Evolutionary conservation across 2,888 invertebrate genomes (phyloP), one percentile per base, ranked within the genome.

Genomic region (Euplagia quadripunctaria): DNA sequence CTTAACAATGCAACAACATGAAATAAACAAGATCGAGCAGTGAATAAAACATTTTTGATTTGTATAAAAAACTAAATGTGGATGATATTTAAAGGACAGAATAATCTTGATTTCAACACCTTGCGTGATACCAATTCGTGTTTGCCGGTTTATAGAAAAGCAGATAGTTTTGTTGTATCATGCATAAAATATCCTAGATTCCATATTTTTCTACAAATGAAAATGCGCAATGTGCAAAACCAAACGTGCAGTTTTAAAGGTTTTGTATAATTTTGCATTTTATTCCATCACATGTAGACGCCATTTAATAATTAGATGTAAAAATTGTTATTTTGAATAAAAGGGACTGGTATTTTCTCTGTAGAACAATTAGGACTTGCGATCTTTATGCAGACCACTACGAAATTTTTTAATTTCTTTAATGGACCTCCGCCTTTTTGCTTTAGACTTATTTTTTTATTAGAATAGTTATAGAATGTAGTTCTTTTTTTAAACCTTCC

Each of bases 291-390:
- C 72, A 73, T 55, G 61, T 74, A 75, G 71, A 12, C 74, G 77
- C 81, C 83, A 81, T 85, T 70, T 68, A 74, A 68, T 52, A 71
- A 17, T 82, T 85, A 75, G 83, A 74, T 74, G 71, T 46, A 73
- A 84, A 58, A 83, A 79, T 82, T 85, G 84, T 87, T 86, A 86
- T 80, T 78, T 85, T 85, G 77, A 82, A 64, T 81, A 75, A 75
- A 66, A 61, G 70, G 71, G 76, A 79, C 79, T 79, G 76, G 77
- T 78, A 74, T 68, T 75, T 72, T 76, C 79, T 76, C 73, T 72
- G 75, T 85, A 80, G 76, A 55, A 64, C 20, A 31, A 71, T 77
- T 76, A 71, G 74, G 74, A 63, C 78, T 76, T 82, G 79, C 74
- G 73, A 73, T 69, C 79, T 69, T 64, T 72, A 49, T 78, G 14